Conservation (phyloP, 2,888 invertebrate genomes). For the Eupithecia vulgata region DNA sequence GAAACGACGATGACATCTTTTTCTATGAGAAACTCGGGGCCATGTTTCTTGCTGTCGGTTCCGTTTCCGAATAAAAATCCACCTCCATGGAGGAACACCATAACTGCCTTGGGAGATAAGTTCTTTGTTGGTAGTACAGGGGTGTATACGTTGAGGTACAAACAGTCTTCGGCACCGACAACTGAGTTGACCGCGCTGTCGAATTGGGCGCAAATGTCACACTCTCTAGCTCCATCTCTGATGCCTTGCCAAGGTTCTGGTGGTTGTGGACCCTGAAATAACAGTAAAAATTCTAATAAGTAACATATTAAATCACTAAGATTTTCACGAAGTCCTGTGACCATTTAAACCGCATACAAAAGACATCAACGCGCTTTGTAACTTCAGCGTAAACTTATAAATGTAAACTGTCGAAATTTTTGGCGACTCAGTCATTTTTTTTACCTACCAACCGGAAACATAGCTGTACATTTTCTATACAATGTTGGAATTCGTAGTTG, state of each 20-base stretch:
- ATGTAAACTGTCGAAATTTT: not conserved
- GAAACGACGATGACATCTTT: constrained; percentile 74
- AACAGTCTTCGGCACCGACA: constrained; percentile 85
- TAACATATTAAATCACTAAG: not conserved
- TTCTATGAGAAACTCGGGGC: constrained; percentile 74
- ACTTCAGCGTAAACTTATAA: not conserved
- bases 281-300: not conserved
- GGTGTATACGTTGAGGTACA: constrained; percentile 88
- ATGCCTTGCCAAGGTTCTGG: constrained; percentile 83
- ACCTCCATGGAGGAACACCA: constrained; percentile 79
- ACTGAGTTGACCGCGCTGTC: constrained; percentile 79
- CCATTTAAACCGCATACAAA: not conserved
- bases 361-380: constrained; percentile 11
- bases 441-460: not conserved
- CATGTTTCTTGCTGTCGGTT: constrained; percentile 67
- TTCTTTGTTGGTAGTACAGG: constrained; percentile 69
- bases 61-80: constrained; percentile 76
- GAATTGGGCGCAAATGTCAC: constrained; percentile 86
- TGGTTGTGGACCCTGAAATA: constrained; percentile 66
- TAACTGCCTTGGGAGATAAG: constrained; percentile 62
- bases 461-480: not conserved
- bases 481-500: not conserved
- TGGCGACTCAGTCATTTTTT: not conserved
- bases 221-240: constrained; percentile 85
- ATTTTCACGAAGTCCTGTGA: not conserved